Conservation (phyloP, 2,113 vertebrate genomes). For the Solea senegalensis region DNA sequence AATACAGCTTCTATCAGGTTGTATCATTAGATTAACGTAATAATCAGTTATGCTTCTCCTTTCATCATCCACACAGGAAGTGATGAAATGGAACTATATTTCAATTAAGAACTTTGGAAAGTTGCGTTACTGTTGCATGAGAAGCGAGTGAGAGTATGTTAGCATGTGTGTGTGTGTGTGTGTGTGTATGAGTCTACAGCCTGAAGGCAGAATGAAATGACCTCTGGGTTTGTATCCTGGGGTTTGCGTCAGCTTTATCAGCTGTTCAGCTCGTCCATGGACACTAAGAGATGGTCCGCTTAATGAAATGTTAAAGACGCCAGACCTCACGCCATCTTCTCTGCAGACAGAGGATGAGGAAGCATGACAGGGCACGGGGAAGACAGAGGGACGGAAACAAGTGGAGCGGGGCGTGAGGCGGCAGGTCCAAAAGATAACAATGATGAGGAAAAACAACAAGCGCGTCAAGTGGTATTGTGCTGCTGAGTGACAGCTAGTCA, state of each 20-base stretch:
- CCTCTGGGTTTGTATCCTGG: conserved; percentile 30
- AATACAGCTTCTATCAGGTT: no score
- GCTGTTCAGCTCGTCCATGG: conserved; percentile 32
- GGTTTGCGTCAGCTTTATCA: conserved; percentile 46
- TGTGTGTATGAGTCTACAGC: background rate
- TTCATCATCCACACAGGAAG: no score
- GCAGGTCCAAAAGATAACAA: background rate
- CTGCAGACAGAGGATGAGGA: conserved; percentile 7
- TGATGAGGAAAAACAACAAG: background rate
- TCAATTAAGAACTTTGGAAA: background rate
- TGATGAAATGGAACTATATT: no score
- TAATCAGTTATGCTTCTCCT: no score
- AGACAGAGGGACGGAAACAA: background rate
- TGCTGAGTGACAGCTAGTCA: conserved; percentile 42
- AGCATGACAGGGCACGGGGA: background rate
- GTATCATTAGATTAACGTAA: no score
- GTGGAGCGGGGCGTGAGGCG: background rate
- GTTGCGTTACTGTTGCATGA: background rate
- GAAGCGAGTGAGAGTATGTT: background rate
- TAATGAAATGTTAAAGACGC: conserved; percentile 55
- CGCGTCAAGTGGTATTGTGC: no score
- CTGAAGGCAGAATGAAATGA: conserved; percentile 22
- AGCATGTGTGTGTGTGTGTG: background rate
- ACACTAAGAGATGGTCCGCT: conserved; percentile 43
- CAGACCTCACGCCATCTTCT: conserved; percentile 27